phyloP scores from a whole-genome alignment of 2,113 vertebrate species.

The Psilopsiagon aurifrons region DNA sequence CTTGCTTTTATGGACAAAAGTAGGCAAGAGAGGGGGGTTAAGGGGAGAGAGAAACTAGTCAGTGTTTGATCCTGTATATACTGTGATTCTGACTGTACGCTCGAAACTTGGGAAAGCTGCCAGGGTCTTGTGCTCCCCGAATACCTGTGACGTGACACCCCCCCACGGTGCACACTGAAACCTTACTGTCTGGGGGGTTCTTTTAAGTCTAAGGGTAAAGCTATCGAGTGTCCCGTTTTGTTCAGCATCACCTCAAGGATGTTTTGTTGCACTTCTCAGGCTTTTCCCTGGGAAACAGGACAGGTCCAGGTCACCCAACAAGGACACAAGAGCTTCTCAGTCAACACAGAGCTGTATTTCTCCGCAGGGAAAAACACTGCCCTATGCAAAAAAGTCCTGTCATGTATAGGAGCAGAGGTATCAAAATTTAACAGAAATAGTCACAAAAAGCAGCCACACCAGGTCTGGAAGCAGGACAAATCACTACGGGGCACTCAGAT shows the following conservation, averaged over 20 bases:
- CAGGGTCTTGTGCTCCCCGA: neutral
- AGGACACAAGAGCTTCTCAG: slow-evolving; percentile 15
- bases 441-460: neutral
- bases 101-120: neutral
- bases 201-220: neutral
- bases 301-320: neutral
- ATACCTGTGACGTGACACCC: slow-evolving; percentile 46
- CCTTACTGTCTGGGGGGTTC: neutral
- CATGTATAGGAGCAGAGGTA: neutral
- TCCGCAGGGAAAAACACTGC: neutral
- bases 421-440: neutral
- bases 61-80: slow-evolving; percentile 62
- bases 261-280: slow-evolving; percentile 10
- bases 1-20: slow-evolving; percentile 71
- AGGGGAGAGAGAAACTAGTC: slow-evolving; percentile 56
- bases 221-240: neutral
- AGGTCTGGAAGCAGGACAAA: neutral
- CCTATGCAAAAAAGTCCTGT: neutral
- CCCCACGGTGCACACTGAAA: neutral
- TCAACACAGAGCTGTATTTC: neutral
- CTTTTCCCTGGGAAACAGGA: slow-evolving; percentile 34
- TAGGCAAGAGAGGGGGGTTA: neutral
- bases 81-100: slow-evolving; percentile 58
- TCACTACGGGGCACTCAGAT: neutral
- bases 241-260: slow-evolving; percentile 27